Evolutionary conservation across 2,888 invertebrate genomes (phyloP).

Genomic region (Drosophila maculinotata): DNA sequence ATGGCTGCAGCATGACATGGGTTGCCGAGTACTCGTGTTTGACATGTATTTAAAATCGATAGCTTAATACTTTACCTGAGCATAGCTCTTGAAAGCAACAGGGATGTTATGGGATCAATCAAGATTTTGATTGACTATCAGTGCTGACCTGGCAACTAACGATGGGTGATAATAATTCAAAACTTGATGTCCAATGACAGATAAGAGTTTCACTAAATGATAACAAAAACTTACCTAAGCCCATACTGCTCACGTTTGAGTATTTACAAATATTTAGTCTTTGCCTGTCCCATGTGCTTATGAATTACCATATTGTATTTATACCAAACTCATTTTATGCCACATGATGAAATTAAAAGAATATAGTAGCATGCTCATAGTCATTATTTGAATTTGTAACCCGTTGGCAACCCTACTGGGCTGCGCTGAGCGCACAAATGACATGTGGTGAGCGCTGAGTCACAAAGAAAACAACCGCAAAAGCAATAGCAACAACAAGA

Average conservation of each 20-base stretch:
- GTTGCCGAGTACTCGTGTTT: slow-evolving; percentile 61
- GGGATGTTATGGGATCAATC: slow-evolving; percentile 52
- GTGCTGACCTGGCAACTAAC: slow-evolving; percentile 20
- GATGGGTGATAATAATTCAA: slow-evolving; percentile 6
- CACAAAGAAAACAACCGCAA: slow-evolving; percentile 55
- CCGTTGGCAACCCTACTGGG: slow-evolving; percentile 52
- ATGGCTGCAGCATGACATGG: slow-evolving; percentile 46
- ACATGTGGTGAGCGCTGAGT: slow-evolving; percentile 46
- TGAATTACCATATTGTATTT: background rate
- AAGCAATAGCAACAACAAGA: slow-evolving; percentile 45
- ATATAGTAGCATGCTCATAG: background rate
- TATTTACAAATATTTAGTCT: background rate
- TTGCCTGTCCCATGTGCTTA: background rate
- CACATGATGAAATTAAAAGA: slow-evolving; percentile 11
- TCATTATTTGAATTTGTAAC: slow-evolving; percentile 3
- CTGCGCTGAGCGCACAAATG: slow-evolving; percentile 36
- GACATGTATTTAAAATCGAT: slow-evolving; percentile 32
- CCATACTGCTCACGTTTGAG: slow-evolving; percentile 5
- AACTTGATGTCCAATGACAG: slow-evolving; percentile 34
- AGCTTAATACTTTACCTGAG: slow-evolving; percentile 40
- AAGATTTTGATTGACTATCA: slow-evolving; percentile 47
- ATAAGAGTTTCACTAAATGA: slow-evolving; percentile 17
- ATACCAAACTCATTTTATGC: background rate
- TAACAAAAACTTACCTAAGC: slow-evolving; percentile 14
- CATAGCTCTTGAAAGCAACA: background rate